A percentile compares a stretch with the other conserved stretches of the same genome.
These are phyloP conservation scores for Drosophila villosipedis DNA, from an alignment of 2,888 invertebrate species.

Conservation along the genomic window DNA sequence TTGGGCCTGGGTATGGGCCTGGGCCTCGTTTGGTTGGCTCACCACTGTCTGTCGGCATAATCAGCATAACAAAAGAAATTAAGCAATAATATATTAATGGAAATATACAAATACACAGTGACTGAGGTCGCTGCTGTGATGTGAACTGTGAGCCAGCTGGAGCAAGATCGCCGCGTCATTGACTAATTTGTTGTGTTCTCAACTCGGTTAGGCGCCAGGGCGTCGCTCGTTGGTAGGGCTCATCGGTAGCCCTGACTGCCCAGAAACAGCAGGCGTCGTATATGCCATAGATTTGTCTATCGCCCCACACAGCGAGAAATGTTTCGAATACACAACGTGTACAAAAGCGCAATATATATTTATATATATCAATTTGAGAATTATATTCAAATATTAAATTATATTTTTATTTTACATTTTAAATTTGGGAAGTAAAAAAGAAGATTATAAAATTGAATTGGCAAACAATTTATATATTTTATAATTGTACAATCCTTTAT, in stretches of 20 bases:
- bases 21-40: slow-evolving; percentile 54
- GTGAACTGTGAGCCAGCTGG: slow-evolving; percentile 43
- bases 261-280: slow-evolving; percentile 31
- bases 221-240: slow-evolving; percentile 40
- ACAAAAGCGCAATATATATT: neutral
- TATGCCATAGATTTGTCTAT: slow-evolving; percentile 24
- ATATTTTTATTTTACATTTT: neutral
- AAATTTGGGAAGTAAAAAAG: neutral
- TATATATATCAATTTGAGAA: neutral
- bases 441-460: neutral
- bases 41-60: slow-evolving; percentile 74
- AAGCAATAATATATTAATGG: slow-evolving; percentile 83
- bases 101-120: slow-evolving; percentile 63
- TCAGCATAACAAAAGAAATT: slow-evolving; percentile 84
- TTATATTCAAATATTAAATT: neutral
- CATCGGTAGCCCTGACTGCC: slow-evolving; percentile 54
- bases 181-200: slow-evolving; percentile 83
- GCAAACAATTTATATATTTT: neutral
- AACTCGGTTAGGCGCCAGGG: slow-evolving; percentile 54
- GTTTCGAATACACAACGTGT: neutral
- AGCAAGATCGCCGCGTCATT: slow-evolving; percentile 82
- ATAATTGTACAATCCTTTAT: neutral
- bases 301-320: slow-evolving; percentile 21
- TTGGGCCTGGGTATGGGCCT: slow-evolving; percentile 20
- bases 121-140: slow-evolving; percentile 1